Percentiles rank a stretch among this genome's conserved stretches.
Evolutionary conservation across 2,797 vertebrate genomes (phyloP).

Genomic region (Todus mexicanus): DNA sequence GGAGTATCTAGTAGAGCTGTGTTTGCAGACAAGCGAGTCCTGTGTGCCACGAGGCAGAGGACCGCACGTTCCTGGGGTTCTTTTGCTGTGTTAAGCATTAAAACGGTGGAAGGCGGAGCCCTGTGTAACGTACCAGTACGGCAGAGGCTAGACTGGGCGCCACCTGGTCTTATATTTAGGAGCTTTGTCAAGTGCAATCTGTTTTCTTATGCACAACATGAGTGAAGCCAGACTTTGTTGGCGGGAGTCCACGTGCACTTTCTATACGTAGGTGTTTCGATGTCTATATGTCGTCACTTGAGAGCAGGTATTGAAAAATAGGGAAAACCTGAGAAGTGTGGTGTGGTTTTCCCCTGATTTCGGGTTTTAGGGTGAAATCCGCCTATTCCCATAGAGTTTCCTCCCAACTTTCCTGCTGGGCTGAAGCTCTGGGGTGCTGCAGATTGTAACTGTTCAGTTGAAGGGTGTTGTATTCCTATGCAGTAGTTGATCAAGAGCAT

Average conservation of each 20-base stretch:
- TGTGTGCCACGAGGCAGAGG: neutral
- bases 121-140: rapidly evolving
- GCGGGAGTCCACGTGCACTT: rapidly evolving
- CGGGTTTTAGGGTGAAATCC: neutral
- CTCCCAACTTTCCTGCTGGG: neutral
- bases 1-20: neutral
- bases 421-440: neutral
- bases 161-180: neutral
- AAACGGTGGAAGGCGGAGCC: neutral
- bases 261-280: rapidly evolving
- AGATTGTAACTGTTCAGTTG: neutral
- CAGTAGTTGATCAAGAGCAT: neutral
- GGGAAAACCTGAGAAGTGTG: too few relatives aligned
- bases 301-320: neutral
- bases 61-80: rapidly evolving
- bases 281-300: rapidly evolving
- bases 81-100: neutral
- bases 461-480: neutral
- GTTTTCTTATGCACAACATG: neutral
- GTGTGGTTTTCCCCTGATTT: neutral
- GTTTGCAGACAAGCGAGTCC: neutral
- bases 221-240: neutral
- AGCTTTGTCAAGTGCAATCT: neutral
- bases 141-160: neutral
- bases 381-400: neutral